A percentile compares a stretch with the other conserved stretches of the same genome.
Evolutionary conservation across 37 sponge, comb jelly and placozoan genomes (phyloP).

Genomic region (Axinella damicornis): DNA sequence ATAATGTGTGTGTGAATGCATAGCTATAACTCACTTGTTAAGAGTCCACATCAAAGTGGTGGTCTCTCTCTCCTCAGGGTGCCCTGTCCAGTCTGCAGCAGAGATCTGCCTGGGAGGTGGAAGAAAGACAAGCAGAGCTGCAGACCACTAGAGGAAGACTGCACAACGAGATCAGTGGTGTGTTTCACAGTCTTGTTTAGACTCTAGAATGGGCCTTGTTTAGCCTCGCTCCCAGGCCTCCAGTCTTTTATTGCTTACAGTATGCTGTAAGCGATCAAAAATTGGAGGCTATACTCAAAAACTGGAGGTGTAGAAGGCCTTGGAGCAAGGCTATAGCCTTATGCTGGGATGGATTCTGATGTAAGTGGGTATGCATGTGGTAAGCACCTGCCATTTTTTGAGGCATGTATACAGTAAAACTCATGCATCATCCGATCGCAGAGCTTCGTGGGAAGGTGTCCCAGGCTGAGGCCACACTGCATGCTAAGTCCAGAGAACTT

Average conservation of each 20-base stretch:
- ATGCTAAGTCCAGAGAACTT: conserved; percentile 10
- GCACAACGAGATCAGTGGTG: neutral
- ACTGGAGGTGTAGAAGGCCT: neutral
- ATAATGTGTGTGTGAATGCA: neutral
- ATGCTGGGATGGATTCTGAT: no score
- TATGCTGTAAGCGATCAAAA: no score
- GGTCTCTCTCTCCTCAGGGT: conserved; percentile 19
- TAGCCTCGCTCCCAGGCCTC: no score
- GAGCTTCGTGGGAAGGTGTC: conserved; percentile 11
- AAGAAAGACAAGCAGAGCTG: conserved; percentile 15
- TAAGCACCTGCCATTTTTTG: neutral
- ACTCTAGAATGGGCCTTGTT: neutral
- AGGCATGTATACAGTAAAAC: no score
- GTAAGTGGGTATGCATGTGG: neutral
- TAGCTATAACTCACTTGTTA: neutral
- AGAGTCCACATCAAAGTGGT: neutral
- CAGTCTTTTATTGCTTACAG: no score
- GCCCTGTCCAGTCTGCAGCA: conserved; percentile 26
- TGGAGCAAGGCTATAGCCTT: neutral
- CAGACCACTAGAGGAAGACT: conserved; percentile 12
- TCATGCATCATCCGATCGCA: neutral
- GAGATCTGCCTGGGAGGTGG: conserved; percentile 14
- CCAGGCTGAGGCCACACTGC: conserved; percentile 6
- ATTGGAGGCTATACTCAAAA: no score
- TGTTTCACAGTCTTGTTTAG: neutral